Evolutionary conservation across 53 echinoderm and acorn worm species (phyloP).

Genomic region (Patiria pectinifera): DNA sequence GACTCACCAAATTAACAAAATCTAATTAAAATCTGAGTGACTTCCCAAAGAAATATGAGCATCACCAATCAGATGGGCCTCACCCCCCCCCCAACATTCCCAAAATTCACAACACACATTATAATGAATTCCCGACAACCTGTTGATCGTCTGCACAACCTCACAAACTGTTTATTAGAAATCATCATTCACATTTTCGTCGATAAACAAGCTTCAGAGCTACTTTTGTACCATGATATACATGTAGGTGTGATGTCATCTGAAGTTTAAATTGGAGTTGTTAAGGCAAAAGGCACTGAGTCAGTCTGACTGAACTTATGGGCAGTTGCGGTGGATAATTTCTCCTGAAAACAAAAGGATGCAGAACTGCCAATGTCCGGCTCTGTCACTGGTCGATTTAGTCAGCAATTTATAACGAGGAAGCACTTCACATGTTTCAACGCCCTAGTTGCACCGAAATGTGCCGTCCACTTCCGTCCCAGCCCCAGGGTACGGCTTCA

Average conservation of each 20-base stretch:
- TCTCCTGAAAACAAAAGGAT: conserved; percentile 23
- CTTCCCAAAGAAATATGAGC: too few relatives aligned
- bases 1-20: too few relatives aligned
- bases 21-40: too few relatives aligned
- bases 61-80: too few relatives aligned
- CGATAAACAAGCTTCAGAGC: neutral
- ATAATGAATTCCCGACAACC: too few relatives aligned
- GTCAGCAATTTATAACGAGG: neutral
- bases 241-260: neutral
- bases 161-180: too few relatives aligned
- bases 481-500: conserved; percentile 4
- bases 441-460: neutral
- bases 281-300: neutral
- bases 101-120: too few relatives aligned
- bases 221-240: neutral
- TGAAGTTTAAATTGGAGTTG: neutral
- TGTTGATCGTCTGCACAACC: too few relatives aligned
- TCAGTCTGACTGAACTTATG: neutral
- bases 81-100: too few relatives aligned
- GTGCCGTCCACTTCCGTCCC: neutral
- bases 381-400: neutral
- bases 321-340: neutral
- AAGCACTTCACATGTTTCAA: conserved; percentile 1
- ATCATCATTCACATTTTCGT: neutral
- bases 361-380: neutral